Base-by-base conservation (phyloP, 2,797 vertebrate genomes). In the Chelidonichthys spinosus region DNA sequence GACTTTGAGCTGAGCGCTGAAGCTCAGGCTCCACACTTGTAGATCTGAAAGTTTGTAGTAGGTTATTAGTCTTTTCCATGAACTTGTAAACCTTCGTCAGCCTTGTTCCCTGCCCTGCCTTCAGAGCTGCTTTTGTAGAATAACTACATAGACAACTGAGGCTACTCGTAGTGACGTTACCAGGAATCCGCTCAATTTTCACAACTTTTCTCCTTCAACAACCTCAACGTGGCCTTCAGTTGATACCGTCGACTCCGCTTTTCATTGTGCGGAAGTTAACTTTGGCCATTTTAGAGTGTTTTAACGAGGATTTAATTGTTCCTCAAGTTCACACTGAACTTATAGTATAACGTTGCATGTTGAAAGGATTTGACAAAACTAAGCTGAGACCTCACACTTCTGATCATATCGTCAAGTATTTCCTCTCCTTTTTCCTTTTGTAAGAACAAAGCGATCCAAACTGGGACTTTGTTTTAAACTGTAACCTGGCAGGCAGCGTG, bases 151-250 rank as follows among this genome's bases (percentile, higher is more conserved):
- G 65, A 87, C 69, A 78, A 67, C 81, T 50, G 64, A 84, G 79
- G 72, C 80, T 65, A 53, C 81, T 77, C 69, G 65, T 69, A 55
- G 78, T 55, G 44, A 81, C 49, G 10, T 78, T 61, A 79, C 74
- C 78, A 81, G 84, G 79, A 86, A 82, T 63, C 79, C 59, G 65
- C 73, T 85, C 39, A 49, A 65, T 61, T 75, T 74, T 56, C 71
- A 64, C 64, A 79, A 68, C 76, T 85, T 25, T 25, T 77, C 81
- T 84, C 14, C 4, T 85, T 83, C 74, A 53, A 72, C 82, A 82
- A 90, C 90, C 90, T 90, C 89, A 79, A 69, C 75, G 92, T 93
- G 93, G 93, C 93, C 92, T 93, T 93, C 78, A 54, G 82, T 79
- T 82, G 76, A 77, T 72, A 72, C 66, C 18, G 75, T 76, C 64